Base-by-base conservation (phyloP, 2,113 vertebrate genomes). In the Mixornis gularis region DNA sequence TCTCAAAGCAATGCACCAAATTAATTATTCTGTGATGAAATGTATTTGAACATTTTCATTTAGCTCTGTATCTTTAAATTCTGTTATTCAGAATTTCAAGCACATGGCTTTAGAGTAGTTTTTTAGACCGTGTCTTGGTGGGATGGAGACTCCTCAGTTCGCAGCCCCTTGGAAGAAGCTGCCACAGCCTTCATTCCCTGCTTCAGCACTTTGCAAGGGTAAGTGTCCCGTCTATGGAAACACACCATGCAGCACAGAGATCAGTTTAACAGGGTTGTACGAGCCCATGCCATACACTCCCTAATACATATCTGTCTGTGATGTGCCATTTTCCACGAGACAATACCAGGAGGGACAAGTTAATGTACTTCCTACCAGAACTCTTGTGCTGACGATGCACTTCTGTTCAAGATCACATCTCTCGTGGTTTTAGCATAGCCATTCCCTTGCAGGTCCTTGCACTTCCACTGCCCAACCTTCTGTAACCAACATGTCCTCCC, bases 201-300 rank as follows among this genome's bases (percentile, higher is more conserved):
- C 16, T 38, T 65, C 44, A 62, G n/a, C 17, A 13, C 40, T 68
- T 25, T 12, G 48, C 38, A 89, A 38, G 32, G 32, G 0, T 9
- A 20, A 55, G 46, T 1, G 13, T 62, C n/a, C 30, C 17, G 24
- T 8, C 38, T 9, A 13, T 3, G 5, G 29, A 55, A 63, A 64
- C 36, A 32, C 17, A 13, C 0, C 0, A 0, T 8, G 2, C 7
- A 58, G 43, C 3, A n/a, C 5, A 41, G 19, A 59, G 55, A 30
- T 46, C 22, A 40, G 29, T 41, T 21, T 6, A 49, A 14, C 4
- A 25, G 38, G 34, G 7, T 2, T 17, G 20, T 7, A 53, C 43
- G 26, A 48, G 46, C 19, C 52, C 19, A 5, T 0, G 6, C 17
- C 73, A 49, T 6, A 3, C 24, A 38, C 19, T 12, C 15, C 10